A percentile compares a stretch with the other conserved stretches of the same genome.
Evolutionary conservation across 2,797 vertebrate genomes (phyloP).

Genomic region (Streptopelia turtur): DNA sequence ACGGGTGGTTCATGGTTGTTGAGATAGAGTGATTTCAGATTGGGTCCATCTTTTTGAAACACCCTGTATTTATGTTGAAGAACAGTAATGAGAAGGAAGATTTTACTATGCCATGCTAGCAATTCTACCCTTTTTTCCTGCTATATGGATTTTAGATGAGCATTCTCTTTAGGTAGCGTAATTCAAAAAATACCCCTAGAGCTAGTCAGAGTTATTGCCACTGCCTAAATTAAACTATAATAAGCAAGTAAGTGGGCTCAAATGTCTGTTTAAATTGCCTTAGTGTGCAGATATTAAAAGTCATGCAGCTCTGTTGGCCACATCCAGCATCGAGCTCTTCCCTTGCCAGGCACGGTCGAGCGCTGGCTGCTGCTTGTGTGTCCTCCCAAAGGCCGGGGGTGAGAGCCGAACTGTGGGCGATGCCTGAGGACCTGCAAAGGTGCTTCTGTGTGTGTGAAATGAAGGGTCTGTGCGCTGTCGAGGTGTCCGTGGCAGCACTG

Average conservation of each 20-base stretch:
- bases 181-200: slow-evolving; percentile 46
- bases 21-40: too few relatives aligned
- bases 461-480: fast-evolving
- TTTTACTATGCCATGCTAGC: background rate
- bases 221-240: slow-evolving; percentile 51
- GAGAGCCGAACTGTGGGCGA: fast-evolving
- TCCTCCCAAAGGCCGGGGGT: background rate
- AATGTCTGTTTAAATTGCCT: background rate
- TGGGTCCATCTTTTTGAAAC: too few relatives aligned
- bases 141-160: slow-evolving; percentile 40
- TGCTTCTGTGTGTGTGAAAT: fast-evolving
- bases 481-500: fast-evolving
- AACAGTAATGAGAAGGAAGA: background rate
- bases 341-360: background rate
- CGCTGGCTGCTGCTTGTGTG: fast-evolving
- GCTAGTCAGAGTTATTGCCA: slow-evolving; percentile 51
- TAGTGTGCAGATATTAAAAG: background rate
- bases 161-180: slow-evolving; percentile 44
- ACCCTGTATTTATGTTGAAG: background rate
- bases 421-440: fast-evolving
- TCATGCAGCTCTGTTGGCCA: background rate
- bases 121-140: background rate
- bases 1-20: too few relatives aligned
- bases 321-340: background rate
- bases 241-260: slow-evolving; percentile 35